Base-by-base conservation (phyloP, 2,888 invertebrate species). In the Zaprionus obscuricornis region DNA sequence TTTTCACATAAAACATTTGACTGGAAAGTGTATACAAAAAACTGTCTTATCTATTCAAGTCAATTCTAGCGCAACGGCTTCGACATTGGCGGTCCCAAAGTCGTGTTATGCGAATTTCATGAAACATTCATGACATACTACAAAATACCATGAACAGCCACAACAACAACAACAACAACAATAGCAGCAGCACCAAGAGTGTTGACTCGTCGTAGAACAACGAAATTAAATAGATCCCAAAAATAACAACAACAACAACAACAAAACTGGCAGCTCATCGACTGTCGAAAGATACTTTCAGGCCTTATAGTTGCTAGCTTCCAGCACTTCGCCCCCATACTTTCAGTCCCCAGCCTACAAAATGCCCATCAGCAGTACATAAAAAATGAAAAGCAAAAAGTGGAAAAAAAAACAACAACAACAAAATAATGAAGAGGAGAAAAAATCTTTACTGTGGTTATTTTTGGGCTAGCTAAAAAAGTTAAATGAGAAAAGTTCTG, bases 401-500 rank as follows among this genome's bases (percentile, higher is more conserved):
- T 13, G 24, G 34, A 10, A 22, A 26, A 31, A n/a, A 11, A n/a
- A n/a, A n/a, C n/a, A n/a, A n/a, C n/a, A n/a, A n/a, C n/a, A n/a
- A n/a, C n/a, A n/a, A n/a, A 37, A 36, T 11, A 52, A 31, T 3
- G n/a, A 31, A 13, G n/a, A 31, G 31, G 4, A 31, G 14, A 29
- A 29, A 16, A 34, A 29, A 36, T 31, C 39, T 60, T 52, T 22
- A 54, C 18, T 47, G 52, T 36, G 46, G 75, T 51, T 74, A 57
- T 58, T 68, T 63, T 56, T 47, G 43, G 55, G 39, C 57, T 14
- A 56, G 33, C 33, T 22, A 27, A 10, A 59, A 71, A 84, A 82
- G 78, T 84, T 85, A 84, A 86, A 84, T 82, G 74, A 82, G 67
- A 86, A 85, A 86, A 85, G 67, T 82, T 82, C 58, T 36, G 34